phyloP scores from a whole-genome alignment of 2,797 vertebrate species.

The Schizothorax lantsangensis region DNA sequence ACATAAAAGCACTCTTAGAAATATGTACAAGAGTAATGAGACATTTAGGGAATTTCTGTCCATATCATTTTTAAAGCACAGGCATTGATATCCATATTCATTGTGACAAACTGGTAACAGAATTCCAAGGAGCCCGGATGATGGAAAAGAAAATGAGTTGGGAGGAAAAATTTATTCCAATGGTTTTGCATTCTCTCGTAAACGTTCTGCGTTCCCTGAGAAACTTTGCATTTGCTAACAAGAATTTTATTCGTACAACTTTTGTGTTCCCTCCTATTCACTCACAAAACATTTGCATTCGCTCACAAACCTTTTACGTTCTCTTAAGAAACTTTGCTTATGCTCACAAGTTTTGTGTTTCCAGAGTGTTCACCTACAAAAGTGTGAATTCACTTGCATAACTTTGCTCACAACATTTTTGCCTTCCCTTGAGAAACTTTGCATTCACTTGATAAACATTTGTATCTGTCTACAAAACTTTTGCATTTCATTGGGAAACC shows the following conservation, averaged over 20 bases:
- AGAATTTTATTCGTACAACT: background rate
- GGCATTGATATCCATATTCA: background rate
- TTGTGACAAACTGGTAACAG: background rate
- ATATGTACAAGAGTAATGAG: conserved; percentile 16
- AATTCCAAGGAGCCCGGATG: background rate
- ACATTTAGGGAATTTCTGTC: conserved; percentile 9
- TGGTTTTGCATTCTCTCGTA: background rate
- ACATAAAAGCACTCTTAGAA: conserved; percentile 15
- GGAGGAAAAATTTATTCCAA: background rate
- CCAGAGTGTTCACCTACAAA: background rate
- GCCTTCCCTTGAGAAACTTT: background rate
- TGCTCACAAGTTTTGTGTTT: background rate
- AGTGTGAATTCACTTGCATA: too few relatives aligned
- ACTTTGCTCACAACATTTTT: background rate
- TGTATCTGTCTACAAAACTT: background rate
- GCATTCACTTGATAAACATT: background rate
- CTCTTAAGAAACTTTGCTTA: background rate
- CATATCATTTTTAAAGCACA: background rate
- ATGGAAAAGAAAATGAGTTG: background rate
- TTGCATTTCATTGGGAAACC: background rate
- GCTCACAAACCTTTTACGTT: background rate
- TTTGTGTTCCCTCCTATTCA: background rate
- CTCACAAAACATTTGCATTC: background rate
- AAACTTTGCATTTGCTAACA: background rate
- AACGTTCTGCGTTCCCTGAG: background rate